Percentiles rank a stretch among this genome's conserved stretches.
Conservation (phyloP, 2,888 invertebrate species). For the Chesias legatella region DNA sequence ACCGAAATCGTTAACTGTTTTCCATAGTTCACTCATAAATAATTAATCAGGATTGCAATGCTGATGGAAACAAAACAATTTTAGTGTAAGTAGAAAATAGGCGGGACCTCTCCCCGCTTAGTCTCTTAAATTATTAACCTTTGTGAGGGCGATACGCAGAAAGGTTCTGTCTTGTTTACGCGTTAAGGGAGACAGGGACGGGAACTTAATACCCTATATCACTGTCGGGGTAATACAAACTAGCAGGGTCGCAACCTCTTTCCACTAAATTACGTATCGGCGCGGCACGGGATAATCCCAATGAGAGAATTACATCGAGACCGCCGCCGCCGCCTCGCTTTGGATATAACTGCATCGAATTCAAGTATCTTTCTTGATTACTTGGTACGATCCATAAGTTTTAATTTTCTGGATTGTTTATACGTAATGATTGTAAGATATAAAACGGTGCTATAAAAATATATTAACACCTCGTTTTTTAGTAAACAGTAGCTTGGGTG, state of each 20-base stretch:
- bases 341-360: constrained; percentile 52
- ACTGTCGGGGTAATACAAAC: constrained; percentile 77
- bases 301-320: constrained; percentile 65
- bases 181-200: constrained; percentile 74
- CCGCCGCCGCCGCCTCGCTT: too few relatives aligned
- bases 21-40: constrained; percentile 41
- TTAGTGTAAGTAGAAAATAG: constrained; percentile 67
- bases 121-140: constrained; percentile 78
- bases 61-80: constrained; percentile 63
- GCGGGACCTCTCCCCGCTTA: constrained; percentile 61
- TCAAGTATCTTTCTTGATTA: constrained; percentile 33
- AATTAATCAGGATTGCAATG: constrained; percentile 50
- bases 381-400: constrained; percentile 19
- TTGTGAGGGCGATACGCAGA: constrained; percentile 72
- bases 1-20: constrained; percentile 31
- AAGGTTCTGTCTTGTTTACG: constrained; percentile 78
- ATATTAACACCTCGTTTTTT: too few relatives aligned
- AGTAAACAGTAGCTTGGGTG: too few relatives aligned
- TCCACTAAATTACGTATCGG: constrained; percentile 79
- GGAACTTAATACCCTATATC: constrained; percentile 80
- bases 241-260: constrained; percentile 76
- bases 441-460: too few relatives aligned
- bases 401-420: constrained; percentile 8
- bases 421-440: too few relatives aligned
- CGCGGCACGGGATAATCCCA: constrained; percentile 73